Evolutionary conservation across 2,888 invertebrate genomes (phyloP), one percentile per base, ranked within the genome.

Genomic region (Epistrophe eligans): DNA sequence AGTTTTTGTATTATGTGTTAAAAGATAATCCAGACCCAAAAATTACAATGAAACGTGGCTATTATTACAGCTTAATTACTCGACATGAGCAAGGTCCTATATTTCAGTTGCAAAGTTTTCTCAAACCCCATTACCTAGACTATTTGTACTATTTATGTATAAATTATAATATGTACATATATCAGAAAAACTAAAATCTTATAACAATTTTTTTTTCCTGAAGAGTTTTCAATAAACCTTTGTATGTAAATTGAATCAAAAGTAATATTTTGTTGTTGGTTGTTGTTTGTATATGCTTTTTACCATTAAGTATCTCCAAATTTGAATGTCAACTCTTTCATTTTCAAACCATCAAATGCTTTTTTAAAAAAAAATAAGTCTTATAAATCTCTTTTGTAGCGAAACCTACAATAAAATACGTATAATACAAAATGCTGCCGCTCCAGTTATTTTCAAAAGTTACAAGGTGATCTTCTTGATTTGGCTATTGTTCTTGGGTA

Each of bases 381-480:
- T 38, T 58, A 38, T 57, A 57, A 57, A 17, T 35, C 28, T 35
- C 17, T 58, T 38, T 17, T 38, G 38, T 38, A 19, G 7, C 17
- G 6, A n/a, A 13, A 4, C n/a, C 13, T 3, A 8, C 15, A 55
- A 52, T 4, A 2, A 52, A 52, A 35, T 13, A 52, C 11, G n/a
- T n/a, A 11, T 11, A 55, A 55, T 15, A 40, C 17, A 38, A 60
- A 38, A 17, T 43, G n/a, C n/a, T 40, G 64, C 43, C 28, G 45
- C 64, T 45, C 43, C 43, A 64, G 24, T 64, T 43, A n/a, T n/a
- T 17, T 40, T 58, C 17, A 45, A 50, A 50, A 13, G 8, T 50
- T 35, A 50, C 67, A 67, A 67, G 67, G 67, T 67, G 67, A 67
- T 67, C 38, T 67, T 67, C 35, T 38, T 28, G 32, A 50, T 38